phyloP scores from a whole-genome alignment of 2,797 vertebrate genomes.

The Novumbra hubbsi region DNA sequence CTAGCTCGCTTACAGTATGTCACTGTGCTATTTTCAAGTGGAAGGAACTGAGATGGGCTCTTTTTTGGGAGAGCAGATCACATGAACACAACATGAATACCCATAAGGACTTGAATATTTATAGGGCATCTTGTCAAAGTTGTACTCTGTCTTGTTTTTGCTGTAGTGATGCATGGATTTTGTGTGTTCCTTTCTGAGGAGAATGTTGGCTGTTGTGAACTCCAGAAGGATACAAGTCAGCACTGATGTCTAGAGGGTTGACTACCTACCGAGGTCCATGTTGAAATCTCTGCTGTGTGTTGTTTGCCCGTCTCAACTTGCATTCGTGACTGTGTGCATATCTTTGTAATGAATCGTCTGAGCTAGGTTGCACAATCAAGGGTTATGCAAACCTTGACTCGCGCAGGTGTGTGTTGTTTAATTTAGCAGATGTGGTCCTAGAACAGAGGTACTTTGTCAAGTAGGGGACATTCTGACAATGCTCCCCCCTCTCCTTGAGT shows the following conservation, averaged over 20 bases:
- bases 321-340: conserved; percentile 43
- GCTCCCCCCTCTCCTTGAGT: too few species aligned
- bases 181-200: conserved; percentile 29
- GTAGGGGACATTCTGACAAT: too few species aligned
- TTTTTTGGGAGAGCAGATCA: conserved; percentile 48
- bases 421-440: too few species aligned
- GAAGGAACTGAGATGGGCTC: conserved; percentile 12
- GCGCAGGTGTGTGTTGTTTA: neutral
- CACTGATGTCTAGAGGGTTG: conserved; percentile 13
- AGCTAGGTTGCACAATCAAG: conserved; percentile 33
- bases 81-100: conserved; percentile 5
- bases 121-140: conserved; percentile 34
- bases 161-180: conserved; percentile 61
- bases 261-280: conserved; percentile 45
- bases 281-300: conserved; percentile 53
- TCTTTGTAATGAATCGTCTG: conserved; percentile 41
- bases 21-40: neutral
- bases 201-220: conserved; percentile 46
- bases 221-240: conserved; percentile 37
- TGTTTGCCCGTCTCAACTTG: conserved; percentile 53
- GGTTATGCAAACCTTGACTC: neutral
- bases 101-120: conserved; percentile 29
- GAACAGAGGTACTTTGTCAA: neutral
- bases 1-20: neutral
- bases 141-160: conserved; percentile 36